phyloP scores from a whole-genome alignment of 2,113 vertebrate genomes.

The Epinephelus cyanopodus region DNA sequence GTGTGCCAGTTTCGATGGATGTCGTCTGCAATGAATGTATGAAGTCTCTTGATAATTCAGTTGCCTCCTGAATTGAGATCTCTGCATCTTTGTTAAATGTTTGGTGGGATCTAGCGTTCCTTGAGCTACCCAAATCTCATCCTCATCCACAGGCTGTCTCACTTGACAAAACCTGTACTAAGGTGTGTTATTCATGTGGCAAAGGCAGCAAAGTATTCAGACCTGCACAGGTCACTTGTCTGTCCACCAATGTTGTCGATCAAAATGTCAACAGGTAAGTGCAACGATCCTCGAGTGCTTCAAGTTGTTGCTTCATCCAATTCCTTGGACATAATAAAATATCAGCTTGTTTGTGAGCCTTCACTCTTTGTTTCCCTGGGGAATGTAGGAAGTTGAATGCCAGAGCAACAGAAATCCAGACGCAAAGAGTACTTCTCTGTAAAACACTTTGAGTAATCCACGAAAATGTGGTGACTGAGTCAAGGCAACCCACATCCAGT shows the following conservation, averaged over 20 bases:
- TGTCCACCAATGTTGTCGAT: conserved; percentile 30
- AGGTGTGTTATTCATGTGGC: neutral
- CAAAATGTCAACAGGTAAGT: conserved; percentile 7
- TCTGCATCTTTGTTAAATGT: conserved; percentile 8
- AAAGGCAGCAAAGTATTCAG: conserved; percentile 1
- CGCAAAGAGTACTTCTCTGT: conserved; percentile 1
- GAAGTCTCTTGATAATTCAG: conserved; percentile 37
- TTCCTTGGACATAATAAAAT: conserved; percentile 9
- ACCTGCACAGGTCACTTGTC: neutral
- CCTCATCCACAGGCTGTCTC: neutral
- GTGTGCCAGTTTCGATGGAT: conserved; percentile 5
- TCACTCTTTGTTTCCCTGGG: conserved; percentile 24
- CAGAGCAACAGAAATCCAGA: conserved; percentile 38
- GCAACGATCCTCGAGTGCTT: conserved; percentile 4
- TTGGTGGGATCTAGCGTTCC: neutral
- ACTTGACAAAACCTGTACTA: neutral
- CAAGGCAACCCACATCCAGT: conserved; percentile 2
- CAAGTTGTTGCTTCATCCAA: conserved; percentile 9
- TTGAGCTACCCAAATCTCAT: conserved; percentile 12
- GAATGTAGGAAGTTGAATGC: conserved; percentile 16
- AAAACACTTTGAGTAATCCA: conserved; percentile 8
- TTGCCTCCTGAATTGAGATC: neutral
- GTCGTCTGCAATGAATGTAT: neutral
- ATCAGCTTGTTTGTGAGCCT: conserved; percentile 13
- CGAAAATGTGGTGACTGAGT: conserved; percentile 1